phyloP scores from a whole-genome alignment of 2,113 vertebrate genomes.

The Oncorhynchus masou region DNA sequence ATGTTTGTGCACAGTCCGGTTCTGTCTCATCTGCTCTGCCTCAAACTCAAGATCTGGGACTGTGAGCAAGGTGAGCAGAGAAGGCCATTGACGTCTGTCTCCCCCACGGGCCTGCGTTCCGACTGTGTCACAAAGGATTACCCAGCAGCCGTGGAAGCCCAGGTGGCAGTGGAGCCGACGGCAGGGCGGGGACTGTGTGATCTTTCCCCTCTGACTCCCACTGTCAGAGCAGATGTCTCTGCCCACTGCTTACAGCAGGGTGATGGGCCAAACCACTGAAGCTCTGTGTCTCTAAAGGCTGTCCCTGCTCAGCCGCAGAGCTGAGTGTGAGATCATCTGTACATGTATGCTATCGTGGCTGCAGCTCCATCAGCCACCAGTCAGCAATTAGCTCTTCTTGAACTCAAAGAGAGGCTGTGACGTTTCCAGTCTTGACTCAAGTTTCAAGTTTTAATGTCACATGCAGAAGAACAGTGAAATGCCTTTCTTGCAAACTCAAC shows the following conservation, averaged over 20 bases:
- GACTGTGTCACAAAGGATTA: constrained; percentile 8
- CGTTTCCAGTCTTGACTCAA: constrained; percentile 7
- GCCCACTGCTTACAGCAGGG: background rate
- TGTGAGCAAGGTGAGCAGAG: background rate
- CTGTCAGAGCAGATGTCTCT: background rate
- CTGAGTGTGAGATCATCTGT: background rate
- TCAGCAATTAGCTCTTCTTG: constrained; percentile 41
- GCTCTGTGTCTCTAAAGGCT: background rate
- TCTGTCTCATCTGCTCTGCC: constrained; percentile 1
- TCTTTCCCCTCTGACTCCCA: constrained; percentile 5
- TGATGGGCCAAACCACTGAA: background rate
- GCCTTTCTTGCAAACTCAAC: no score
- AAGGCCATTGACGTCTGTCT: background rate
- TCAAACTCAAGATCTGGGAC: background rate
- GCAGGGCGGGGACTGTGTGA: background rate
- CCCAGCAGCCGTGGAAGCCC: background rate
- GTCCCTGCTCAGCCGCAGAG: background rate
- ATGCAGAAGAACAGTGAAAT: no score
- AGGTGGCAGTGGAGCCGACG: background rate
- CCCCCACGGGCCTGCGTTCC: background rate
- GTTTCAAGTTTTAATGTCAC: no score
- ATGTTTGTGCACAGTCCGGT: constrained; percentile 6
- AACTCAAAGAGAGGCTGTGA: constrained; percentile 22
- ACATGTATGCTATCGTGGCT: background rate
- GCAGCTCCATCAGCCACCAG: constrained; percentile 12